These are phyloP conservation scores for Aethina tumida DNA, from an alignment of 1,140 invertebrate species.

Conservation along the genomic window DNA sequence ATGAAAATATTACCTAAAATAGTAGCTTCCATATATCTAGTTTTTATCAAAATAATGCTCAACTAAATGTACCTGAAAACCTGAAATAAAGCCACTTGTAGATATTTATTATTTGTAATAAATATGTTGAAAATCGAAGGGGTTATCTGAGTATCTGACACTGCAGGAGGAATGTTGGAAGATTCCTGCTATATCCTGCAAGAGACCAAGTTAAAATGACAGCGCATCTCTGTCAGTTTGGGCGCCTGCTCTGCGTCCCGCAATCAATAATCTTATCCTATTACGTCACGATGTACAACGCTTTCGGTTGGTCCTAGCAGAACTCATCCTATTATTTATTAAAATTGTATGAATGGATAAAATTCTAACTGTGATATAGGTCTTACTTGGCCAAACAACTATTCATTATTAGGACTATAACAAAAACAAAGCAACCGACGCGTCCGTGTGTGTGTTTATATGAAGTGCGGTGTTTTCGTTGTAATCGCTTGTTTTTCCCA, in stretches of 20 bases:
- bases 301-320: constrained; percentile 28
- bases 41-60: too few relatives aligned
- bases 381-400: constrained; percentile 22
- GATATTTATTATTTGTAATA: too few relatives aligned
- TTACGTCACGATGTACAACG: constrained; percentile 26
- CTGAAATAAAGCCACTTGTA: too few relatives aligned
- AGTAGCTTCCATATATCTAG: too few relatives aligned
- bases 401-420: constrained; percentile 14
- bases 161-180: too few relatives aligned
- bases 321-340: constrained; percentile 39
- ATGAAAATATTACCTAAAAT: too few relatives aligned
- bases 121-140: too few relatives aligned
- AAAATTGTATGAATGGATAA: constrained; percentile 37
- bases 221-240: constrained; percentile 1
- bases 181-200: too few relatives aligned
- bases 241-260: constrained; percentile 14
- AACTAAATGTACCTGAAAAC: too few relatives aligned
- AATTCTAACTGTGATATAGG: constrained; percentile 36
- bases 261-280: constrained; percentile 28
- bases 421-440: constrained; percentile 12
- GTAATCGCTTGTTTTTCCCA: constrained; percentile 9
- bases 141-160: too few relatives aligned
- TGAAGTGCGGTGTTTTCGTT: constrained; percentile 1
- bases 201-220: too few relatives aligned
- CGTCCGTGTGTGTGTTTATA: constrained; percentile 6